Percentiles rank a stretch among this genome's conserved stretches.
These are phyloP conservation scores for Callyntrura guangdongensis DNA, from an alignment of 2,888 invertebrate species.

Conservation along the genomic window DNA sequence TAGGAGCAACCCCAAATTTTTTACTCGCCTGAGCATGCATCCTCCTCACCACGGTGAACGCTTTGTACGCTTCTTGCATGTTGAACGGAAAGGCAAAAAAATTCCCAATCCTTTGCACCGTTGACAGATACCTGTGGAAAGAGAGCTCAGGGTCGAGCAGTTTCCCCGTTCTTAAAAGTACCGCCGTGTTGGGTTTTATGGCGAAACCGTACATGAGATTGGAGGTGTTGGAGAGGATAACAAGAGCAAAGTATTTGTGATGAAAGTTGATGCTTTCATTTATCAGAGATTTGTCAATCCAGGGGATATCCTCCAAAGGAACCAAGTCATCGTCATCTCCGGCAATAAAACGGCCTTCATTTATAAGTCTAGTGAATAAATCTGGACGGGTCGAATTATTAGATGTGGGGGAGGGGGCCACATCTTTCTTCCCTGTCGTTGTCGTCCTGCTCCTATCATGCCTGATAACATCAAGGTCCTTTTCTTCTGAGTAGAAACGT, in stretches of 20 bases:
- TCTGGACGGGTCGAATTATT: too few relatives aligned
- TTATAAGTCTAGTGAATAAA: too few relatives aligned
- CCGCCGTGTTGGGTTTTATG: constrained; percentile 77
- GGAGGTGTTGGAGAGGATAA: constrained; percentile 74
- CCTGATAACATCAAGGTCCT: too few relatives aligned
- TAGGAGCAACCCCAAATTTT: constrained; percentile 54
- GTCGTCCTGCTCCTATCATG: too few relatives aligned
- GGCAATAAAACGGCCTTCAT: too few relatives aligned
- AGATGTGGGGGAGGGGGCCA: too few relatives aligned
- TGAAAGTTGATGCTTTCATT: constrained; percentile 70
- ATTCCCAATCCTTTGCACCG: constrained; percentile 85
- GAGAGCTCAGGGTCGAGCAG: constrained; percentile 85
- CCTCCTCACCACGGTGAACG: constrained; percentile 66
- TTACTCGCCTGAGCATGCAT: constrained; percentile 76
- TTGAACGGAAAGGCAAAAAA: constrained; percentile 85
- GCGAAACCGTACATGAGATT: constrained; percentile 80
- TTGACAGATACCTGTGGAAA: constrained; percentile 85
- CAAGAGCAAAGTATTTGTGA: constrained; percentile 65
- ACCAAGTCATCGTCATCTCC: constrained; percentile 67
- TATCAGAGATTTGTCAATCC: constrained; percentile 78
- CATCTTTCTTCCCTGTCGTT: too few relatives aligned
- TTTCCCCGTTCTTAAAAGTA: constrained; percentile 84
- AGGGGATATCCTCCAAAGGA: constrained; percentile 74
- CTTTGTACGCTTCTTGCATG: constrained; percentile 26
- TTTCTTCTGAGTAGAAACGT: too few relatives aligned